Evolutionary conservation across 2,888 invertebrate genomes (phyloP).

Genomic region (Apotomis capreana): DNA sequence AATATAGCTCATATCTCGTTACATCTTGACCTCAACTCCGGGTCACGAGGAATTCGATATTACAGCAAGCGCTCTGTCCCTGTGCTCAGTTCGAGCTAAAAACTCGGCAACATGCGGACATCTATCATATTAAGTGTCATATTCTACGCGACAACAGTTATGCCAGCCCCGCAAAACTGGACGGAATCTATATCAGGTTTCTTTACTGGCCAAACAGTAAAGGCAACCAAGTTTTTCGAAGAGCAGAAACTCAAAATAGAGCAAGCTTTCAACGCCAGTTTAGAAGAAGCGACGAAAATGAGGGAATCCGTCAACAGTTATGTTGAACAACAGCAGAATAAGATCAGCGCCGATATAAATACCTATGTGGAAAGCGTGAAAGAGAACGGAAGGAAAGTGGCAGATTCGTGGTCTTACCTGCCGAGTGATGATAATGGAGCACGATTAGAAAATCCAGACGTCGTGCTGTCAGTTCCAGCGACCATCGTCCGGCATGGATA

Average conservation of each 20-base stretch:
- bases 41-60: conserved; percentile 53
- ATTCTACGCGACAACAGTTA: conserved; percentile 40
- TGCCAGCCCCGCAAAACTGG: conserved; percentile 47
- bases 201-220: conserved; percentile 39
- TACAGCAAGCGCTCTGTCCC: conserved; percentile 45
- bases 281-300: conserved; percentile 55
- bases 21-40: conserved; percentile 57
- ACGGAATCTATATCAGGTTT: conserved; percentile 44
- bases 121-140: conserved; percentile 30
- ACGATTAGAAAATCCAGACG: conserved; percentile 63
- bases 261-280: conserved; percentile 51
- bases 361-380: conserved; percentile 62
- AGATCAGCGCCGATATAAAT: conserved; percentile 60
- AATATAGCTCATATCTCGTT: conserved; percentile 36
- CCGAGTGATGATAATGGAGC: conserved; percentile 54
- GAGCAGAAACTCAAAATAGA: conserved; percentile 52
- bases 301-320: conserved; percentile 61
- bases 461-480: conserved; percentile 66
- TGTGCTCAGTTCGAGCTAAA: conserved; percentile 49
- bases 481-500: conserved; percentile 84
- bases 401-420: conserved; percentile 59
- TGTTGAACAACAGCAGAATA: conserved; percentile 62
- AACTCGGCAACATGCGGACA: conserved; percentile 44
- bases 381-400: conserved; percentile 57
- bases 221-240: conserved; percentile 46